phyloP scores from a whole-genome alignment of 1,140 invertebrate genomes.

The Mizuhopecten yessoensis region DNA sequence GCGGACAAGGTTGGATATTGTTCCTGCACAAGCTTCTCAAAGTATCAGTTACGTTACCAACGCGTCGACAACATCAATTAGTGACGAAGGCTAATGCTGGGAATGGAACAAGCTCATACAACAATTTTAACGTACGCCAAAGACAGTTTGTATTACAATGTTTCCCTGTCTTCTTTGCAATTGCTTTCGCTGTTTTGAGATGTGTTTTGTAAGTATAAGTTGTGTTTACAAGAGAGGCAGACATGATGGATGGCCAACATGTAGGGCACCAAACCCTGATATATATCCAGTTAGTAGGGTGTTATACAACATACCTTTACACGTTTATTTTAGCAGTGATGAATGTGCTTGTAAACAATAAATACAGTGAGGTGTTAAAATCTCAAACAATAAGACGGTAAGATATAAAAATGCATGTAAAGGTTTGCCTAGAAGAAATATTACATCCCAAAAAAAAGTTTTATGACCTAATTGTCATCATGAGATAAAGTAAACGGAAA shows the following conservation, averaged over 20 bases:
- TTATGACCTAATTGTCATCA: no score
- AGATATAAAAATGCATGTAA: no score
- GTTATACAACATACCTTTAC: no score
- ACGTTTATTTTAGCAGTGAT: no score
- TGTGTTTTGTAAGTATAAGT: neutral
- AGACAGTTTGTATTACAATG: neutral
- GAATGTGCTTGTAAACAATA: no score
- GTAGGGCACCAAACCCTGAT: neutral
- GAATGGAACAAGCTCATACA: neutral
- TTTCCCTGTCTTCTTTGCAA: neutral
- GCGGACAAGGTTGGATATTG: neutral
- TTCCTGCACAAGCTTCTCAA: neutral
- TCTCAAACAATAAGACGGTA: no score
- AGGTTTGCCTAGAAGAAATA: no score
- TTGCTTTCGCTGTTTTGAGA: conserved; percentile 3
- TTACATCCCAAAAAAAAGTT: no score
- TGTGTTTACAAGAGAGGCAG: neutral
- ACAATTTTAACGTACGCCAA: neutral
- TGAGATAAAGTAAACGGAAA: no score
- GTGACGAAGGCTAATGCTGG: neutral
- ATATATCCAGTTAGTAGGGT: no score
- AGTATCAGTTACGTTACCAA: neutral
- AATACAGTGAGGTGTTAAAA: no score
- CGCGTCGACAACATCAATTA: neutral
- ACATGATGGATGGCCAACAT: neutral